Evolutionary conservation across 2,797 vertebrate genomes (phyloP).

Genomic region (Melanogrammus aeglefinus): DNA sequence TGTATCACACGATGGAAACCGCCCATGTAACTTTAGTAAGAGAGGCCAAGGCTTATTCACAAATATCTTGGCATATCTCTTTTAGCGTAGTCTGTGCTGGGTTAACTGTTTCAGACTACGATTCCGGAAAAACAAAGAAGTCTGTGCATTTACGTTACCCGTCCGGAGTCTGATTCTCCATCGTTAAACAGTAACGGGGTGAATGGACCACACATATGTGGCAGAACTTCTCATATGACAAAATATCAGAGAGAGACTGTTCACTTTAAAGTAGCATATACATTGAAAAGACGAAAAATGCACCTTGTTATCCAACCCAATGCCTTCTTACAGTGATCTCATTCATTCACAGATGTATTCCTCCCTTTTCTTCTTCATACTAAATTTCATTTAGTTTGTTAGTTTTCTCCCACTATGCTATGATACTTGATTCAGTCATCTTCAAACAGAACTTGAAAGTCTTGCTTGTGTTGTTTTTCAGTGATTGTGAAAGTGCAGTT

Average conservation of each 20-base stretch:
- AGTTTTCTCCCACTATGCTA: no score
- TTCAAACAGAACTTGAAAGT: no score
- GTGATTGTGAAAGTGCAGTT: not conserved
- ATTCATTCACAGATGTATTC: not conserved
- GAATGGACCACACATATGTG: not conserved
- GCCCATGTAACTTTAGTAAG: no score
- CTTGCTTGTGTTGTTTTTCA: not conserved
- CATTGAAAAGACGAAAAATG: not conserved
- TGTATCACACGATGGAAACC: not conserved
- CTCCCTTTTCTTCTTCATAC: no score
- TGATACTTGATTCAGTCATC: no score
- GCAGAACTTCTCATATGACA: not conserved
- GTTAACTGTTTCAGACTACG: not conserved
- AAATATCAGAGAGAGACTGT: not conserved
- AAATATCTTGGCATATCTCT: not conserved
- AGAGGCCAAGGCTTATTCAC: no score
- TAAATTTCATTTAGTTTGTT: no score
- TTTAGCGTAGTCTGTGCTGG: not conserved
- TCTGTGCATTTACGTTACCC: not conserved
- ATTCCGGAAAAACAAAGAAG: not conserved
- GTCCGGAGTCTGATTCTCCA: not conserved
- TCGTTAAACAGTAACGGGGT: not conserved
- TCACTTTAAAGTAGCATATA: not conserved
- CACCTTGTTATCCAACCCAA: not conserved
- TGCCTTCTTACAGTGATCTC: not conserved